These are phyloP conservation scores for Pelodiscus sinensis DNA, from an alignment of 2,113 vertebrate genomes.

Conservation along the genomic window DNA sequence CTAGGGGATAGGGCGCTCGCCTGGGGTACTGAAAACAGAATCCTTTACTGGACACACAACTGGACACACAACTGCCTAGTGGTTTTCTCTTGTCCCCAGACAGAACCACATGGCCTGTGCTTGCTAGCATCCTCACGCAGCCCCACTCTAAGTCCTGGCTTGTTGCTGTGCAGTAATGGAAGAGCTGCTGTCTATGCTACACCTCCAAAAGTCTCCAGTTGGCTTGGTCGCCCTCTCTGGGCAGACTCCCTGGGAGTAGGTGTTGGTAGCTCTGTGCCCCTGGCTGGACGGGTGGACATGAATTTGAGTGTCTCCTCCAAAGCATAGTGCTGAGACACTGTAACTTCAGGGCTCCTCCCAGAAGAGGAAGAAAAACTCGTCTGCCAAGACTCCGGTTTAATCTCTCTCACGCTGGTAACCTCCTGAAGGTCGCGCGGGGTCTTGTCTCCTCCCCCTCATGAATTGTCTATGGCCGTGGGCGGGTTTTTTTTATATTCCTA, in stretches of 20 bases:
- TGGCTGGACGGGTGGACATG: neutral
- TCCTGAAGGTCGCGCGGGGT: constrained; percentile 18
- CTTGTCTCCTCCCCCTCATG: neutral
- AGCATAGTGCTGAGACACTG: neutral
- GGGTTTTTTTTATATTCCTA: constrained; percentile 10
- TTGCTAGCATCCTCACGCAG: neutral
- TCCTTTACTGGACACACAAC: neutral
- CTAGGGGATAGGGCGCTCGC: too few relatives aligned
- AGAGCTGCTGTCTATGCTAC: neutral
- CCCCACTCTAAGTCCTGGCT: neutral
- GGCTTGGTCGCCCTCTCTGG: neutral
- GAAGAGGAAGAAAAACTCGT: neutral
- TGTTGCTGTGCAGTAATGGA: neutral
- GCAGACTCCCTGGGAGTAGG: neutral
- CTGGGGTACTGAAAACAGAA: neutral
- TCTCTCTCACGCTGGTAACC: neutral
- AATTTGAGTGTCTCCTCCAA: neutral
- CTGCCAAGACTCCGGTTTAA: neutral
- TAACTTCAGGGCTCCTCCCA: neutral
- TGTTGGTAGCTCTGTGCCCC: neutral
- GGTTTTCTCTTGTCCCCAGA: neutral
- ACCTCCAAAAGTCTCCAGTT: neutral
- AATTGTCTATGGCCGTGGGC: fast-evolving
- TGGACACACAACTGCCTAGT: neutral
- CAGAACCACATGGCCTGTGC: neutral